phyloP scores from a whole-genome alignment of 2,888 invertebrate species.

The Limenitis camilla region DNA sequence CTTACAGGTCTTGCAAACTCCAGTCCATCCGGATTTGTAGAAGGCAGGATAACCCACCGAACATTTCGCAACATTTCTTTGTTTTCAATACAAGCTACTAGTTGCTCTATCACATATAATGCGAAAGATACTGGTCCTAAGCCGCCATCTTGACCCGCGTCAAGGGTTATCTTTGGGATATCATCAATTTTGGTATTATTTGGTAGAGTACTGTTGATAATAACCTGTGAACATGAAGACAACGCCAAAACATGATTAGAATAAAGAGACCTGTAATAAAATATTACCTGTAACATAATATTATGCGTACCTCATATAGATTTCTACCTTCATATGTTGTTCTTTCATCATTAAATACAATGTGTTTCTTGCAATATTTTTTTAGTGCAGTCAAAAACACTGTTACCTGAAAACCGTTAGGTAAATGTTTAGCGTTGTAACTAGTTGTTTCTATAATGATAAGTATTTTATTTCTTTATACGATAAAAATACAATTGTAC shows the following conservation, averaged over 20 bases:
- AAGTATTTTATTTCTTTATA: too few relatives aligned
- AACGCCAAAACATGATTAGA: neutral
- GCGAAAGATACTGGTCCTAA: slow-evolving; percentile 43
- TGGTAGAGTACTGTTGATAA: slow-evolving; percentile 18
- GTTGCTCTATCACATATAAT: slow-evolving; percentile 49
- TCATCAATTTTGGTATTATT: slow-evolving; percentile 14
- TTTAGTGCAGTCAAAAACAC: slow-evolving; percentile 49
- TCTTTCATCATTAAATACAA: slow-evolving; percentile 27
- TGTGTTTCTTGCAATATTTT: slow-evolving; percentile 38
- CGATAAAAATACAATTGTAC: too few relatives aligned
- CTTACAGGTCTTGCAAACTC: slow-evolving; percentile 51
- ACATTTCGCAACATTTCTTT: slow-evolving; percentile 39
- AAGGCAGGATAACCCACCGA: slow-evolving; percentile 56
- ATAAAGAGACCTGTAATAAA: too few relatives aligned
- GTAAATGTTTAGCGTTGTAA: too few relatives aligned
- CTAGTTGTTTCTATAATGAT: too few relatives aligned
- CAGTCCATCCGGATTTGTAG: slow-evolving; percentile 56
- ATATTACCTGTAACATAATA: too few relatives aligned
- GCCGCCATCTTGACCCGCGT: slow-evolving; percentile 57
- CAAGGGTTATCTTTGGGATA: slow-evolving; percentile 49
- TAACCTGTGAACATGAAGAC: slow-evolving; percentile 24
- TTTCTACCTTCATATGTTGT: slow-evolving; percentile 43
- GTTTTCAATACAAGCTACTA: slow-evolving; percentile 52
- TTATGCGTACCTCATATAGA: slow-evolving; percentile 47
- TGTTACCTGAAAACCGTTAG: slow-evolving; percentile 45